These are phyloP conservation scores for Onychostruthus taczanowskii DNA, from an alignment of 2,113 vertebrate species.

Conservation along the genomic window DNA sequence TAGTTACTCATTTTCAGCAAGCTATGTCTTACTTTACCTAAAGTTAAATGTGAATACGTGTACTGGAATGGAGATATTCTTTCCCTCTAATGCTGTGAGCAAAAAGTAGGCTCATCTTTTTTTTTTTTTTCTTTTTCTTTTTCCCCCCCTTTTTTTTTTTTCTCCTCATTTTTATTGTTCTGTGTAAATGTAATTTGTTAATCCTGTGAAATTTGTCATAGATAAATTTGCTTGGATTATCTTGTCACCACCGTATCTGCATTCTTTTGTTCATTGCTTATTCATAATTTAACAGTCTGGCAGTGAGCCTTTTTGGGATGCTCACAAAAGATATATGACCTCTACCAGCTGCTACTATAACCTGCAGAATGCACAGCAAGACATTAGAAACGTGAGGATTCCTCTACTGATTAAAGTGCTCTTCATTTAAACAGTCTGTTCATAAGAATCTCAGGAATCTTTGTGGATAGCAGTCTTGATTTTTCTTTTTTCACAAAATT, in stretches of 20 bases:
- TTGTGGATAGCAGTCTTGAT: constrained; percentile 71
- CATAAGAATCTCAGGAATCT: constrained; percentile 78
- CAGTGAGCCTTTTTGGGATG: constrained; percentile 85
- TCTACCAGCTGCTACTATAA: constrained; percentile 88
- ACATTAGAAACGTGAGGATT: constrained; percentile 83
- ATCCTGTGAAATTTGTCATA: constrained; percentile 90
- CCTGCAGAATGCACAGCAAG: constrained; percentile 85
- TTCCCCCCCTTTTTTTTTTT: background rate
- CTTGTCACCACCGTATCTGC: constrained; percentile 89
- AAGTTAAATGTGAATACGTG: constrained; percentile 70
- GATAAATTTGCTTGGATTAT: constrained; percentile 92
- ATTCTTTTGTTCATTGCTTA: constrained; percentile 90
- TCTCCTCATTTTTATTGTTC: constrained; percentile 84
- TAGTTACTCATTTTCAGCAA: constrained; percentile 34
- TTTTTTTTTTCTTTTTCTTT: constrained; percentile 53
- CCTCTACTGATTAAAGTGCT: constrained; percentile 85
- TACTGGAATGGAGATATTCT: constrained; percentile 64
- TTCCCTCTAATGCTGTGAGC: constrained; percentile 64
- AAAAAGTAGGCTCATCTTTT: constrained; percentile 74
- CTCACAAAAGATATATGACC: constrained; percentile 89
- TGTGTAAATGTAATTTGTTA: constrained; percentile 91
- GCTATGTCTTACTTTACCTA: constrained; percentile 70
- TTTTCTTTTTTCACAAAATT: constrained; percentile 67
- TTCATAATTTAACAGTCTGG: constrained; percentile 90
- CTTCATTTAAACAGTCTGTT: constrained; percentile 82